Evolutionary conservation across 37 sponge, comb jelly and placozoan genomes (phyloP).

Genomic region (Crambe crambe): DNA sequence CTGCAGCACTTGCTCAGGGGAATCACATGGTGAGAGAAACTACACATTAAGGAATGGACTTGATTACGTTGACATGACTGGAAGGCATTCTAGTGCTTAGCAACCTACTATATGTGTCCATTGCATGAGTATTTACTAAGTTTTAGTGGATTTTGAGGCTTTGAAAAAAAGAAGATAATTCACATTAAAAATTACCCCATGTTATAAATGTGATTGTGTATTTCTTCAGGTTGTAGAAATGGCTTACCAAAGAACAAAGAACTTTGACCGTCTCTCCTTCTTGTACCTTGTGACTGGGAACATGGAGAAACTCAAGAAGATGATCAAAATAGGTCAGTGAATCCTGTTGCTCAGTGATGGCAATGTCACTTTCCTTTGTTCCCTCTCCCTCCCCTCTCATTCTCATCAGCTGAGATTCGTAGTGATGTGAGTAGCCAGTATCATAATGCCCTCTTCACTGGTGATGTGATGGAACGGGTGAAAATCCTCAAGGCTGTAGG

Average conservation of each 20-base stretch:
- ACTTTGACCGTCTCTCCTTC: constrained; percentile 94
- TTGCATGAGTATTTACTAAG: too few relatives aligned
- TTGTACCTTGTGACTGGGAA: constrained; percentile 98
- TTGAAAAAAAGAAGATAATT: background rate
- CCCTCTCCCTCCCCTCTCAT: background rate
- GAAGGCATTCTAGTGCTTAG: too few relatives aligned
- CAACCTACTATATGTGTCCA: too few relatives aligned
- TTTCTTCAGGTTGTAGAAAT: constrained; percentile 91
- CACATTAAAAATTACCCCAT: background rate
- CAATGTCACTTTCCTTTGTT: background rate
- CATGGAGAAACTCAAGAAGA: constrained; percentile 92
- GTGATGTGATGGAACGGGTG: constrained; percentile 89
- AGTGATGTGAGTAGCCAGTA: constrained; percentile 93
- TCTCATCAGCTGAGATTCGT: constrained; percentile 81
- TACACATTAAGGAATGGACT: too few relatives aligned
- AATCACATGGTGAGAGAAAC: constrained; percentile 92
- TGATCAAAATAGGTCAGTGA: constrained; percentile 92
- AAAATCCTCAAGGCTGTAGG: constrained; percentile 80
- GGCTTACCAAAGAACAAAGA: constrained; percentile 98
- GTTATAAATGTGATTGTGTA: background rate
- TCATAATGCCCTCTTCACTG: constrained; percentile 89
- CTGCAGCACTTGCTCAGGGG: constrained; percentile 91
- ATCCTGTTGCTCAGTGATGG: background rate
- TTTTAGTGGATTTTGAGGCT: too few relatives aligned
- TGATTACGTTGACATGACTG: too few relatives aligned